Evolutionary conservation across 2,113 vertebrate species (phyloP).

Genomic region (Silurus glanis): DNA sequence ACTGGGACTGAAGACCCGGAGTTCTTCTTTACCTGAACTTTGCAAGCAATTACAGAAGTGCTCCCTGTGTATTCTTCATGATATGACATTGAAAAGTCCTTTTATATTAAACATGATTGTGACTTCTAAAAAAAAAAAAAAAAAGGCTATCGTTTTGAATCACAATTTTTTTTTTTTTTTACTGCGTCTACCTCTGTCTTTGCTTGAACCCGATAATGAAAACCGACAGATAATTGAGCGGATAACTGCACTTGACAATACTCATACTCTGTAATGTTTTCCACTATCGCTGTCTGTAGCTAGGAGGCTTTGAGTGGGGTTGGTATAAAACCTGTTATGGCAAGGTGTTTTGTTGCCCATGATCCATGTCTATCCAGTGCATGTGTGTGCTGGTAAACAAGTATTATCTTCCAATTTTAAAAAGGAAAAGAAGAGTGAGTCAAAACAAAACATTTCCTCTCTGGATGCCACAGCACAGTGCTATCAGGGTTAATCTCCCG

Average conservation of each 20-base stretch:
- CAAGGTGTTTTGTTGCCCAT: conserved; percentile 46
- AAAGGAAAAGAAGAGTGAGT: conserved; percentile 55
- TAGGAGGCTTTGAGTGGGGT: conserved; percentile 18
- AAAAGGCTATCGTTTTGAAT: conserved; percentile 47
- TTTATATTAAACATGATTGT: conserved; percentile 82
- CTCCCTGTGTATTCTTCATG: conserved; percentile 63
- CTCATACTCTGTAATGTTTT: conserved; percentile 7
- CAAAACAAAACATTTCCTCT: conserved; percentile 69
- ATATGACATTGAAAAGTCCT: conserved; percentile 71
- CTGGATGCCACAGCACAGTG: conserved; percentile 58
- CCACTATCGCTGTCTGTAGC: not conserved
- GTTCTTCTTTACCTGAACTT: conserved; percentile 55
- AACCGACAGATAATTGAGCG: conserved; percentile 4
- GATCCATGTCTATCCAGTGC: conserved; percentile 57
- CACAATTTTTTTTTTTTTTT: conserved; percentile 36
- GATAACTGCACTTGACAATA: conserved; percentile 11
- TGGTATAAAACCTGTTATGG: conserved; percentile 41
- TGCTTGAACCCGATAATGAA: conserved; percentile 28
- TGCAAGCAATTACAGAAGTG: conserved; percentile 59
- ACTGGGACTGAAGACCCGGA: conserved; percentile 61
- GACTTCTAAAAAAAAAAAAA: conserved; percentile 67
- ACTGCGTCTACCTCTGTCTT: conserved; percentile 34
- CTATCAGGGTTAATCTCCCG: conserved; percentile 47
- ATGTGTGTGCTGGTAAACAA: conserved; percentile 61
- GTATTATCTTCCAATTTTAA: conserved; percentile 56